These are phyloP conservation scores for Tachyglossus aculeatus DNA, from an alignment of 2,797 vertebrate genomes.

Conservation along the genomic window DNA sequence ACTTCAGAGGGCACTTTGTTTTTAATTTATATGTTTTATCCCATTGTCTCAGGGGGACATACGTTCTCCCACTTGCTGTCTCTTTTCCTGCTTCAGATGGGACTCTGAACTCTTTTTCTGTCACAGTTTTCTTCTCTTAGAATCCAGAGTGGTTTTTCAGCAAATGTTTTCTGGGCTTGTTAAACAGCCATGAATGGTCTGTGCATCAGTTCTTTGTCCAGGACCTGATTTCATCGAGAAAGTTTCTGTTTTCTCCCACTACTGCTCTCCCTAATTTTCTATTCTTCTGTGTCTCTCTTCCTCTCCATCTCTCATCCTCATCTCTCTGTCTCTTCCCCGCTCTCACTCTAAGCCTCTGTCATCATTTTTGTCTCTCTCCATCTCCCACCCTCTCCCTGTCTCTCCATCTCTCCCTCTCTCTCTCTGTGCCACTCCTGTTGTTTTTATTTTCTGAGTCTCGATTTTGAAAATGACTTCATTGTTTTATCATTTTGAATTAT, in stretches of 20 bases:
- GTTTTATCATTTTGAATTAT: too few species aligned
- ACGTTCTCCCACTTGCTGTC: slow-evolving; percentile 41
- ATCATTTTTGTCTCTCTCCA: too few species aligned
- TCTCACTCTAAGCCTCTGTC: too few species aligned
- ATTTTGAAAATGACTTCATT: too few species aligned
- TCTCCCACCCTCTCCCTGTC: too few species aligned
- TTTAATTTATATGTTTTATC: slow-evolving; percentile 24
- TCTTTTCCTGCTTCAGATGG: slow-evolving; percentile 55
- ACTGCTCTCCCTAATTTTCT: neutral
- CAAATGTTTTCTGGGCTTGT: slow-evolving; percentile 10
- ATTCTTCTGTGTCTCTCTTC: too few species aligned
- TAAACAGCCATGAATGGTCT: slow-evolving; percentile 5
- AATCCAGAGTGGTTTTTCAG: slow-evolving; percentile 38
- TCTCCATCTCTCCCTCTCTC: too few species aligned
- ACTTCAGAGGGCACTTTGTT: slow-evolving; percentile 41
- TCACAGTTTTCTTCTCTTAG: slow-evolving; percentile 17
- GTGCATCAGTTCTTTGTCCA: neutral
- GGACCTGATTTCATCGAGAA: neutral
- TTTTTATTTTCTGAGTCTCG: too few species aligned
- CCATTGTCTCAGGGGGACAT: slow-evolving; percentile 27
- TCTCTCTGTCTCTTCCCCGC: too few species aligned
- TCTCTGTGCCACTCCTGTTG: too few species aligned
- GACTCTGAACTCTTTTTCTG: slow-evolving; percentile 41
- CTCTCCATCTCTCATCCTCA: too few species aligned
- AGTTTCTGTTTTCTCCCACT: slow-evolving; percentile 2